phyloP scores from a whole-genome alignment of 53 echinoderm and acorn worm genomes.

The Arbacia lixula region DNA sequence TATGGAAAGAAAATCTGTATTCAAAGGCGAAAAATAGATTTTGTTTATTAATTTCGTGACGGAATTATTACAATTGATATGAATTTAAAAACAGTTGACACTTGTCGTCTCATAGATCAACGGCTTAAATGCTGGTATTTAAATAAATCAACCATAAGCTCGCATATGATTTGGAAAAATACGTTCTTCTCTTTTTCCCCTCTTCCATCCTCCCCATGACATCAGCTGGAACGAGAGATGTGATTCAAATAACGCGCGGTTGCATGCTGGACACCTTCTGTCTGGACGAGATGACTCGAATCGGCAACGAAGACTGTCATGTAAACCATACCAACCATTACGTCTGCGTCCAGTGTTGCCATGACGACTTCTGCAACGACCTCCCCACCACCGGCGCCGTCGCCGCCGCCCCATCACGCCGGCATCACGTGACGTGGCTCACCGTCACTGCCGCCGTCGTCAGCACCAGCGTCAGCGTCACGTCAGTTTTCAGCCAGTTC shows the following conservation, averaged over 20 bases:
- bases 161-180: no score
- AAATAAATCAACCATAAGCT: no score
- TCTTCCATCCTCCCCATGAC: neutral
- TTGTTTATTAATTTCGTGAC: no score
- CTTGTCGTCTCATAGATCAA: no score
- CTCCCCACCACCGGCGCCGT: neutral
- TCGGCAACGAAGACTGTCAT: constrained; percentile 12
- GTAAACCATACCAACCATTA: constrained; percentile 7
- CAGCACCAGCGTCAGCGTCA: neutral
- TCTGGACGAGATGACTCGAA: constrained; percentile 16
- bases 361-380: constrained; percentile 24
- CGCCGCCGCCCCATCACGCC: constrained; percentile 13
- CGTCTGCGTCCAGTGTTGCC: constrained; percentile 22
- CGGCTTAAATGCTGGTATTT: no score
- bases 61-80: no score
- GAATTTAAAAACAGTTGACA: no score
- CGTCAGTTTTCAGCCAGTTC: constrained; percentile 19
- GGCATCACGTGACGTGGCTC: constrained; percentile 2
- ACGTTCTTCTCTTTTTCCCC: neutral
- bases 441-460: neutral
- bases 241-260: constrained; percentile 18
- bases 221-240: constrained; percentile 32
- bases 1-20: no score
- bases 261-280: constrained; percentile 45
- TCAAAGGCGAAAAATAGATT: no score